Base-by-base conservation (phyloP, 2,888 invertebrate species). In the Lasius platythorax region DNA sequence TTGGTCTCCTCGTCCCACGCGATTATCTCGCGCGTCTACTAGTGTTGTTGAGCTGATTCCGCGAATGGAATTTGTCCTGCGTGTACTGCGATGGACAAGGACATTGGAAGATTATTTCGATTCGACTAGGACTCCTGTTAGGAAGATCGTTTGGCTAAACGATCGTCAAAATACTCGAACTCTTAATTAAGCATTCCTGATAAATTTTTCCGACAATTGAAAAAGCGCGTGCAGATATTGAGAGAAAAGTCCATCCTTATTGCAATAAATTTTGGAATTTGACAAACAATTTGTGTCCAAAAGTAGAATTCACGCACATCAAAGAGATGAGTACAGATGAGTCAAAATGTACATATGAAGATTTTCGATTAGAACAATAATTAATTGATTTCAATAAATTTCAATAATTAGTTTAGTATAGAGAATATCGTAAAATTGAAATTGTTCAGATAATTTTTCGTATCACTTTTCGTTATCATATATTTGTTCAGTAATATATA, bases 51-150 rank as follows among this genome's bases (percentile, higher is more conserved):
- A 86, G 89, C 90, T 90, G 90, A 87, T 86, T 90, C 89, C 89
- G 88, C 90, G 86, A 90, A 89, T 86, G 86, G 90, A 85, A 87
- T 85, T 89, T 85, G 86, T 90, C 90, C 90, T 88, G 88, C 85
- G 83, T 85, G 81, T 84, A 84, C 68, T 81, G 81, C 86, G 58
- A 84, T 79, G 82, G 68, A 70, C 84, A 85, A 87, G 84, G 74
- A 86, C 83, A 85, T 53, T 82, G 82, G 81, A 84, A 61, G 83
- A 85, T 83, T 58, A 67, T 83, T 82, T 83, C 73, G 72, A 88
- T 58, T 83, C 82, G 86, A 64, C 75, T 79, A 87, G 81, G 79
- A 81, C 83, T 84, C 81, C 81, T 58, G 73, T 37, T 58, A 73
- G 28, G 40, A 63, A 73, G 82, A 89, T 83, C 73, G 46, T 72